Base-by-base conservation (phyloP, 2,113 vertebrate genomes). In the Dasyurus viverrinus region DNA sequence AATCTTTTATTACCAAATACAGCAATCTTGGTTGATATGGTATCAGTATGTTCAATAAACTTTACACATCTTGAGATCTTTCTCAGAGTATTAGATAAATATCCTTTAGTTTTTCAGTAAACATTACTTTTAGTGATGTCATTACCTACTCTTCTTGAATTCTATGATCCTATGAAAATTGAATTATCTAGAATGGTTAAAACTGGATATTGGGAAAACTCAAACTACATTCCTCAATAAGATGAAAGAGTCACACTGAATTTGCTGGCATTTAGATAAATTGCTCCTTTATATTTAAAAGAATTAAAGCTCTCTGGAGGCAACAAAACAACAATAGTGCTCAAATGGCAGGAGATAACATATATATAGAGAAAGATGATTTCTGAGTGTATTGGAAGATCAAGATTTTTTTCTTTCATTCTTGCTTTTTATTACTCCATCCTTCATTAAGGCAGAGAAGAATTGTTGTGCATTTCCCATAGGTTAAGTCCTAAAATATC, bases 361-460 rank as follows among this genome's bases (percentile, higher is more conserved):
- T 84, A 84, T 42, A 42, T 84, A 23, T n/a, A 8, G 2, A 8
- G 36, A 84, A 42, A 84, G 16, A 84, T 84, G 68, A 42, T 84
- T 84, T 84, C 68, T 84, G 68, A 42, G 6, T 6, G 8, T 42
- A 84, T 23, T 42, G 68, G n/a, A 42, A n/a, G 19, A 84, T 42
- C 19, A 84, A 84, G n/a, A 3, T 84, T 42, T 84, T n/a, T 84
- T 84, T 84, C 68, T 42, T 76, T 76, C 36, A 76, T 42, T 84
- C 16, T 84, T 84, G 19, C 36, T 84, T 55, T 84, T 84, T 84
- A 84, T 84, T 84, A 42, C n/a, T 22, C n/a, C n/a, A 42, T 84
- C 6, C 16, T 95, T 96, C 93, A 94, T 97, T 97, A 97, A 97
- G n/a, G 16, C 96, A 95, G 76, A 94, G 93, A 52, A 60, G 93